Base-by-base conservation (phyloP, 2,797 vertebrate species). In the Nannoperca obscura region DNA sequence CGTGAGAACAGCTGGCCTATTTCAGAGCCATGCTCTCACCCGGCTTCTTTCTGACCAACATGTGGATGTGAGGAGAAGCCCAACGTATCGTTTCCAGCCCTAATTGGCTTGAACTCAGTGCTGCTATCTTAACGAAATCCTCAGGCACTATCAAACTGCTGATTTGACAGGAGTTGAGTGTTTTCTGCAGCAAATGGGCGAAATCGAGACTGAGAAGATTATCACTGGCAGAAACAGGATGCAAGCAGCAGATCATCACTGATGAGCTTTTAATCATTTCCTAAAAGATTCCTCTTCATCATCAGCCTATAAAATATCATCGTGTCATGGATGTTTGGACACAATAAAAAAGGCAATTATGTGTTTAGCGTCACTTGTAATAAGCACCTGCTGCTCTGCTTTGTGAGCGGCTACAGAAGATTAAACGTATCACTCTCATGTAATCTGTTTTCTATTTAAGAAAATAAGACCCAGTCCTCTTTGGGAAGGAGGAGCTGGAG, bases 101-200 rank as follows among this genome's bases (percentile, higher is more conserved):
- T 88, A 84, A 93, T 91, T 82, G 89, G 67, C 87, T 79, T 44
- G 72, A 87, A 83, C 86, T 61, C 74, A 9, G 67, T 47, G 2
- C 52, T 84, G 81, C 91, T 92, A 83, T 91, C 88, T 71, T 79
- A 82, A 88, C 82, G 85, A 91, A 90, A 85, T 84, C 86, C 83
- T 86, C 72, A 70, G 81, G 82, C 90, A 76, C 79, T 58, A 82
- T 85, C 76, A 73, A 76, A 78, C 64, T 24, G 73, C 63, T 57
- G 83, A 86, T 83, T 69, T 75, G 68, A 85, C 86, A 74, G 68
- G 64, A 77, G 69, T n/a, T 64, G 59, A 58, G 67, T 55, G 81
- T 80, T 87, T 84, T 81, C 72, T 22, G 38, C 60, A 77, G 68
- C 74, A 73, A 86, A 85, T 70, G 79, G 62, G 36, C 73, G 74